These are phyloP conservation scores for Heliangelus exortis DNA, from an alignment of 2,797 vertebrate genomes.

Conservation along the genomic window DNA sequence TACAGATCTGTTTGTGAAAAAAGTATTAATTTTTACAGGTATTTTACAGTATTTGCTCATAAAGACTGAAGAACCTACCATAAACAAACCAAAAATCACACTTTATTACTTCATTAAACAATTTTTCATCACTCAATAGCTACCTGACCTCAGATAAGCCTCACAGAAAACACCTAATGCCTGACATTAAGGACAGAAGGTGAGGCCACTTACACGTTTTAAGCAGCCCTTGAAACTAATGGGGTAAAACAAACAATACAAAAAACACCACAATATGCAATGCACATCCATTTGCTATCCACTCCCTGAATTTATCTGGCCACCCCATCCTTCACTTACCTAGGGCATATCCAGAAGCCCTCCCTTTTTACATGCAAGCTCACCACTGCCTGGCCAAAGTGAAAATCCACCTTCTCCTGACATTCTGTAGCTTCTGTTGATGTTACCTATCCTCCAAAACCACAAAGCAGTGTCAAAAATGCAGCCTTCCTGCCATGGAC, in stretches of 20 bases:
- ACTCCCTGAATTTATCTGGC: neutral
- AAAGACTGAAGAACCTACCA: constrained; percentile 32
- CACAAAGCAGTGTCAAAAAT: neutral
- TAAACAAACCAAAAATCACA: constrained; percentile 20
- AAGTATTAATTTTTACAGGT: constrained; percentile 58
- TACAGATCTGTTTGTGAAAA: constrained; percentile 36
- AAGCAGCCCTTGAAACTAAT: neutral
- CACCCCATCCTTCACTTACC: neutral
- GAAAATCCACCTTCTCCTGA: neutral
- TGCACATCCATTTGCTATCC: neutral
- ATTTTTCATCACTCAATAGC: neutral
- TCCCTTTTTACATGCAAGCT: neutral
- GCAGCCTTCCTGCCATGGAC: neutral
- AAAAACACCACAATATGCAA: neutral
- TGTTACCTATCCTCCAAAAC: neutral
- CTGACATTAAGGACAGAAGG: neutral
- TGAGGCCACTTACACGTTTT: neutral
- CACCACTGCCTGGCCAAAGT: neutral
- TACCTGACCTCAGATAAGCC: constrained; percentile 7
- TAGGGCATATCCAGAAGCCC: neutral
- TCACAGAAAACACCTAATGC: constrained; percentile 1
- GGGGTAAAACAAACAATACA: neutral
- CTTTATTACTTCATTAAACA: constrained; percentile 43
- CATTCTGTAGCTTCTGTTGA: neutral
- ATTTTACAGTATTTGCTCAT: constrained; percentile 35